Percentiles rank a stretch among this genome's conserved stretches.
phyloP scores from a whole-genome alignment of 1,140 invertebrate species.

The Heliconius congener region DNA sequence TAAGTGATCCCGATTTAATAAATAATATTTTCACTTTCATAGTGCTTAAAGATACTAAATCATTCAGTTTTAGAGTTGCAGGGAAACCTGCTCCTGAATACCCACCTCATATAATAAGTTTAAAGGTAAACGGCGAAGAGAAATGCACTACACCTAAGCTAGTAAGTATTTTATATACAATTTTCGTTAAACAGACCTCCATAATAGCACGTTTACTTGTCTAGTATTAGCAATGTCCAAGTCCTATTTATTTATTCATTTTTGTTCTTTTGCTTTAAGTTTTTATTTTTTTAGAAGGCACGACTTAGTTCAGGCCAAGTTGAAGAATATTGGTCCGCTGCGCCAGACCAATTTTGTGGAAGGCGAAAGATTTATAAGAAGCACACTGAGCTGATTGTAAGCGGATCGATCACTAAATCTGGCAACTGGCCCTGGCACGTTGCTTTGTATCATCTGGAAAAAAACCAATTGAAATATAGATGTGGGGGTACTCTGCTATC shows the following conservation, averaged over 20 bases:
- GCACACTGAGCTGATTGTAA: slow-evolving; percentile 57
- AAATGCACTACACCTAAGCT: slow-evolving; percentile 12
- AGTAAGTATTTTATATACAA: background rate
- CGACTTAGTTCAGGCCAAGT: background rate
- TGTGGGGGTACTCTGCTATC: slow-evolving; percentile 63
- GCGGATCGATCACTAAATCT: slow-evolving; percentile 62
- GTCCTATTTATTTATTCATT: too few species aligned
- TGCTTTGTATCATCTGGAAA: slow-evolving; percentile 88
- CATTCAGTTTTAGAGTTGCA: slow-evolving; percentile 15
- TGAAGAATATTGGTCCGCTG: slow-evolving; percentile 17
- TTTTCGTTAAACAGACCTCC: too few species aligned
- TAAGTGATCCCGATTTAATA: background rate
- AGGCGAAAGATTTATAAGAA: slow-evolving; percentile 46
- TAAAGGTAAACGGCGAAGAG: slow-evolving; percentile 30
- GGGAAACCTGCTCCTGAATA: slow-evolving; percentile 20
- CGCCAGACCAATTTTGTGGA: slow-evolving; percentile 50
- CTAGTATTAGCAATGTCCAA: too few species aligned
- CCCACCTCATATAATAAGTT: slow-evolving; percentile 28
- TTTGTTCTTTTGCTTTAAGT: too few species aligned
- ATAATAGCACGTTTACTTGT: too few species aligned
- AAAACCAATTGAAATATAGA: slow-evolving; percentile 55
- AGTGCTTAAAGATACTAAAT: background rate
- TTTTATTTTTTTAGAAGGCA: too few species aligned
- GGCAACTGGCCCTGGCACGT: slow-evolving; percentile 95
- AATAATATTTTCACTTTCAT: background rate